Base-by-base conservation (phyloP, 2,888 invertebrate species). In the Hartigia nigra region DNA sequence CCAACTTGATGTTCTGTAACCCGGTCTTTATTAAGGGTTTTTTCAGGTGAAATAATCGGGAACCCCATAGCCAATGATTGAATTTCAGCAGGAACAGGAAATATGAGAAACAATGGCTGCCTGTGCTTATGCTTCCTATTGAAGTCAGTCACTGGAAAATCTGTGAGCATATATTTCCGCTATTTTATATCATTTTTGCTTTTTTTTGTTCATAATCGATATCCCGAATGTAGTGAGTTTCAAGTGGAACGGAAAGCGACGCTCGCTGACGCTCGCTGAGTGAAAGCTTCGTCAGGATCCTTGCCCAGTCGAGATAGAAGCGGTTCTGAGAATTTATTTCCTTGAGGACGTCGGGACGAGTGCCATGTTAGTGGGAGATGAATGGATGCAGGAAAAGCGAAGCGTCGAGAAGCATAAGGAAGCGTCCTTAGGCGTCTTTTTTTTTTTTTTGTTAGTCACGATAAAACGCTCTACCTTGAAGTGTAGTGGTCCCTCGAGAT, bases 401-500 rank as follows among this genome's bases (percentile, higher is more conserved):
- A 55, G 39, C 39, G 39, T 55, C 23, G 39, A 23, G 23, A 55
- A 23, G 39, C 39, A 55, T 55, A 55, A 55, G 39, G 39, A 55
- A 23, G 39, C 39, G 23, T 55, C 39, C 23, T 55, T 5, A 9
- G 39, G 39, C 39, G 23, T 55, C 39, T 23, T 55, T 55, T 55
- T 23, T 9, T 9, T 23, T 23, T 9, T 55, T 55, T 14, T n/a
- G n/a, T 39, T 39, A 55, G 39, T 9, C 39, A 23, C 39, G 23
- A 55, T 9, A 55, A 23, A 55, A 23, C 39, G 23, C 31, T 32
- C 72, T 69, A 91, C 91, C 91, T 90, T 74, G 90, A 88, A 79
- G 88, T 90, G 79, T 91, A 91, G 84, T 91, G 91, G 87, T 91
- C 91, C 87, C 89, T 91, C 83, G 87, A 84, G 79, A 87, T 86